A percentile compares a stretch with the other conserved stretches of the same genome.
These are phyloP conservation scores for Luehdorfia chinensis DNA, from an alignment of 1,140 invertebrate genomes.

Conservation along the genomic window DNA sequence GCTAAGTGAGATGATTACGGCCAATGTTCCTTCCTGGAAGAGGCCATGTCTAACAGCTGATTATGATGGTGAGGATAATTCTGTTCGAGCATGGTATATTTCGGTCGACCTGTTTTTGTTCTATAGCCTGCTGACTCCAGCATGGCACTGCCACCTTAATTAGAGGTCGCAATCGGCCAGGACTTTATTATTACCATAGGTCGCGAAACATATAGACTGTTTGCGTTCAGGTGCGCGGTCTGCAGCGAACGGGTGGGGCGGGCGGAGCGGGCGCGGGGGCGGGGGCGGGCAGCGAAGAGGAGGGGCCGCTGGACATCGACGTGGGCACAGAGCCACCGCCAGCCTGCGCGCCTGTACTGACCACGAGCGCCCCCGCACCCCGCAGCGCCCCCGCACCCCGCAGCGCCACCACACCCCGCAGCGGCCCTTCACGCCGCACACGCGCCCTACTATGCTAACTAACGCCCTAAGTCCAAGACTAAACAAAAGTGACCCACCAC, in stretches of 20 bases:
- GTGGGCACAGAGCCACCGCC: slow-evolving; percentile 63
- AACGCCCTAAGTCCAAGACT: neutral
- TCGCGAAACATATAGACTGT: neutral
- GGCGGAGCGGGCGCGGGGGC: slow-evolving; percentile 3
- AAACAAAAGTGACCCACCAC: neutral
- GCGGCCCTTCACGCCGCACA: neutral
- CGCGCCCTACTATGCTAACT: neutral
- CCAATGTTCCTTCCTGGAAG: too few species aligned
- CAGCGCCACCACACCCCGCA: neutral
- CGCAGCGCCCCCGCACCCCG: neutral
- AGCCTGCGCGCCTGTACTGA: slow-evolving; percentile 44
- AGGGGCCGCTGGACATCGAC: slow-evolving; percentile 61
- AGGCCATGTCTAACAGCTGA: too few species aligned
- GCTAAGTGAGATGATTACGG: too few species aligned
- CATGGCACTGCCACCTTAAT: too few species aligned
- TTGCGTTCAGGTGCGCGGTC: slow-evolving; percentile 52
- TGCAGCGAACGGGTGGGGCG: slow-evolving; percentile 31
- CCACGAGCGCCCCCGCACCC: slow-evolving; percentile 6
- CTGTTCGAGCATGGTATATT: too few species aligned
- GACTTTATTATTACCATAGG: too few species aligned
- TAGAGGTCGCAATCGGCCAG: too few species aligned
- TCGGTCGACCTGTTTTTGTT: too few species aligned
- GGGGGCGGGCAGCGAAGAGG: slow-evolving; percentile 37
- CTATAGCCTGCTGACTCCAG: too few species aligned
- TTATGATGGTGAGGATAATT: too few species aligned